phyloP scores from a whole-genome alignment of 2,797 vertebrate species.

The Bradypodion ventrale region DNA sequence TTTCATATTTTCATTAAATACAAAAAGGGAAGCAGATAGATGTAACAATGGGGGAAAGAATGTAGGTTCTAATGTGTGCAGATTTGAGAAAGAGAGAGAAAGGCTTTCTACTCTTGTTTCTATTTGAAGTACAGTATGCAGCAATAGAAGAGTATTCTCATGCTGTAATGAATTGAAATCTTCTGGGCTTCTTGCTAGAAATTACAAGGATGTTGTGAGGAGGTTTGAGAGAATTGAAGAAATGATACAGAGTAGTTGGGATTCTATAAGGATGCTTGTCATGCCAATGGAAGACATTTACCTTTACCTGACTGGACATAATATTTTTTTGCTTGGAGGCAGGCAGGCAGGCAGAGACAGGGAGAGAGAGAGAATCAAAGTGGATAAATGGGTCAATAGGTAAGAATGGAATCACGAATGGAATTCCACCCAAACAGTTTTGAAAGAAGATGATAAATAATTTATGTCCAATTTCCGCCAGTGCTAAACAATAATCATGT shows the following conservation, averaged over 20 bases:
- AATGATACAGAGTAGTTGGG: constrained; percentile 28
- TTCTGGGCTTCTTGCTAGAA: constrained; percentile 28
- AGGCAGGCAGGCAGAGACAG: not conserved
- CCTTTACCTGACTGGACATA: not conserved
- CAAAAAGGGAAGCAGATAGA: constrained; percentile 63
- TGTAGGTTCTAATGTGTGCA: not conserved
- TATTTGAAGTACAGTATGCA: constrained; percentile 28
- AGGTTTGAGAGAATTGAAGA: constrained; percentile 20
- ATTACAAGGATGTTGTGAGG: constrained; percentile 38
- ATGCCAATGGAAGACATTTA: constrained; percentile 24
- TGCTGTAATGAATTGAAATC: constrained; percentile 21
- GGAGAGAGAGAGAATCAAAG: not conserved
- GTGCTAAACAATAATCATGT: too few relatives aligned
- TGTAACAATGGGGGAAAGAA: constrained; percentile 39
- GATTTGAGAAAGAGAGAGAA: not conserved
- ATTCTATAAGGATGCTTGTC: constrained; percentile 18
- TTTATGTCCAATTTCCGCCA: too few relatives aligned
- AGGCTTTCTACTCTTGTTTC: constrained; percentile 1
- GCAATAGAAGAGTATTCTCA: constrained; percentile 33
- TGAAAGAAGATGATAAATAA: too few relatives aligned
- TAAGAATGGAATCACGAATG: not conserved
- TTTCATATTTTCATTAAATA: constrained; percentile 58
- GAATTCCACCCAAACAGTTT: too few relatives aligned
- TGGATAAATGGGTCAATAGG: not conserved
- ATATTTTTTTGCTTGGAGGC: constrained; percentile 22